Conservation (phyloP, 2,888 invertebrate genomes). For the Deroplatys truncata region DNA sequence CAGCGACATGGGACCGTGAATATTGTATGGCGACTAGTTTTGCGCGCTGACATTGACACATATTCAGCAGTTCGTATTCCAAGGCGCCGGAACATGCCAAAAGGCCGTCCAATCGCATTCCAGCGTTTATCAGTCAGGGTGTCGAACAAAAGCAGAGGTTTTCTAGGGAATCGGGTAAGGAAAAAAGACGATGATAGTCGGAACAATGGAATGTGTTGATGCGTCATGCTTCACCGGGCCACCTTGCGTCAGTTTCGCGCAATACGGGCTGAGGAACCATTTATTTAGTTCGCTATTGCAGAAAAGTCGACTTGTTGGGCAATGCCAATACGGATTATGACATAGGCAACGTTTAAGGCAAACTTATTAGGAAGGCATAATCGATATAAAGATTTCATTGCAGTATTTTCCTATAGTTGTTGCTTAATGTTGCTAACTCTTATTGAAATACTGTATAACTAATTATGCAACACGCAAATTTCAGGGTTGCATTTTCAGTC, state of each 20-base stretch:
- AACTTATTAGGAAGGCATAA: too few relatives aligned
- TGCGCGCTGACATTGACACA: neutral
- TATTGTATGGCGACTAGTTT: neutral
- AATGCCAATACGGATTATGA: neutral
- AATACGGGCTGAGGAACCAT: neutral
- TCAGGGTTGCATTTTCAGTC: too few relatives aligned
- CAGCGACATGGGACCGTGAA: neutral
- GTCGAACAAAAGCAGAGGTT: neutral
- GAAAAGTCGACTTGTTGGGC: neutral
- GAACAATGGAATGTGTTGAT: neutral
- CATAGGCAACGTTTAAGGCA: neutral
- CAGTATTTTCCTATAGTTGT: too few relatives aligned
- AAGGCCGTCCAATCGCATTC: neutral
- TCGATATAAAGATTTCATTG: too few relatives aligned
- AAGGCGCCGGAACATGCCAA: neutral
- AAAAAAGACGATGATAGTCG: neutral
- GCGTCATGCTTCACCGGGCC: neutral
- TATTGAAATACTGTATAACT: too few relatives aligned
- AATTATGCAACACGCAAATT: too few relatives aligned
- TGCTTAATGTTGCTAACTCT: too few relatives aligned
- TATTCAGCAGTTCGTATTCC: neutral
- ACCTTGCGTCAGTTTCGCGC: neutral
- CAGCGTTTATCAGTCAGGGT: neutral
- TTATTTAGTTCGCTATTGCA: neutral
- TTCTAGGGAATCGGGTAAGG: neutral